Base-by-base conservation (phyloP, 2,888 invertebrate species). In the Cryptocheilus praepositus region DNA sequence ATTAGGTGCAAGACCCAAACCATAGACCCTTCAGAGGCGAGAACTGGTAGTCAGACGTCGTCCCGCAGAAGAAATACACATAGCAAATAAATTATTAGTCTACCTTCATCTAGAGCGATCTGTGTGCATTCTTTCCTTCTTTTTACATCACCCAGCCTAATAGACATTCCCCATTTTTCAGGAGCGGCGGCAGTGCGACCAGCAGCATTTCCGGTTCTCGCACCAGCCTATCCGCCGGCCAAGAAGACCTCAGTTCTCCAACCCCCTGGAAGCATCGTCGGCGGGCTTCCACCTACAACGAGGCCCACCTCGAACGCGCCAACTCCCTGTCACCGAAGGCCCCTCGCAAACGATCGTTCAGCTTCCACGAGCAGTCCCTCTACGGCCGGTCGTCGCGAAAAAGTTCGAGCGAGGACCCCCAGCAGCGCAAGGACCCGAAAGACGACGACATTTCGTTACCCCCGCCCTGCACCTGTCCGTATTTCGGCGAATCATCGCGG, bases 381-480 rank as follows among this genome's bases (percentile, higher is more conserved):
- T 54, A 74, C 21, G 64, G 67, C 1, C 75, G 76, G 46, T 55
- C 70, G 0, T 64, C 53, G 0, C 68, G 76, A 44, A 74, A 74
- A 28, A 65, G 72, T 46, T 73, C 80, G 8, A 66, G 68, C 16
- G 68, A 71, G 67, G 72, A 78, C 56, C 4, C 13, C 8, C 51
- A 5, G 1, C 64, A 28, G 36, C 58, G 43, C 25, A 72, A 66
- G 16, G 18, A 18, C 22, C 51, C 57, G 2, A 63, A 72, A 7
- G 67, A 70, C 43, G 66, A 53, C 19, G 52, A 58, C 4, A 55
- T 62, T 2, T 49, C 49, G 13, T 84, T 95, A 46, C 94, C 95
- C 3, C 94, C 94, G 0, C 94, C 95, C 0, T 95, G 95, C 85
- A 94, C 95, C 0, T 95, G 95, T 82, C 95, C 95, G 0, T 95